phyloP scores from a whole-genome alignment of 2,113 vertebrate species.

The Pelvicachromis taeniatus region DNA sequence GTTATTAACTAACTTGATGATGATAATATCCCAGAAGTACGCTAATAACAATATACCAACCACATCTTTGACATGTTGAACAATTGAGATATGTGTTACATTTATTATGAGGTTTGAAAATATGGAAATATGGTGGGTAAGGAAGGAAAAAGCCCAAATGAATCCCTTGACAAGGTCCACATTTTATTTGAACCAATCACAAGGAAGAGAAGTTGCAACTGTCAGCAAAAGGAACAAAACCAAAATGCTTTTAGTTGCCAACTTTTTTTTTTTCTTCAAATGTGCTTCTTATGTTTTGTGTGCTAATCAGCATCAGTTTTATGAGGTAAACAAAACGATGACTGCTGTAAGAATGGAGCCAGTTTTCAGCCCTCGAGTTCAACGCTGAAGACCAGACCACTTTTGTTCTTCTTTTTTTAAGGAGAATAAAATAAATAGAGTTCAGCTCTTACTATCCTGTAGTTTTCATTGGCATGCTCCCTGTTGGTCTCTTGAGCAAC shows the following conservation, averaged over 20 bases:
- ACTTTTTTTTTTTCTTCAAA: background rate
- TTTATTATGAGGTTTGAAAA: background rate
- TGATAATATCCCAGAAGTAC: background rate
- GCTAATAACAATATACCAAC: background rate
- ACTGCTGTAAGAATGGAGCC: background rate
- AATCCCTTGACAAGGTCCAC: background rate
- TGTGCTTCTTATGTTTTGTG: background rate
- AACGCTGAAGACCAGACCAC: background rate
- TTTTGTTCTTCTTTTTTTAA: background rate
- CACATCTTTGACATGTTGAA: background rate
- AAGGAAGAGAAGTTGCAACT: background rate
- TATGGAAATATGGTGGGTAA: background rate
- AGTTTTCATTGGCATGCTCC: background rate
- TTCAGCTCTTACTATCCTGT: background rate
- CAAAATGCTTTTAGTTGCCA: background rate
- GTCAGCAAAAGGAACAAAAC: background rate
- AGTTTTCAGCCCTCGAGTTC: background rate
- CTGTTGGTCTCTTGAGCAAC: background rate
- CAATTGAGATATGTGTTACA: background rate
- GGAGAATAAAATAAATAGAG: background rate
- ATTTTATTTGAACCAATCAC: background rate
- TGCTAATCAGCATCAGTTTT: background rate
- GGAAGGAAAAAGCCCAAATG: accelerated
- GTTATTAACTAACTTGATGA: background rate
- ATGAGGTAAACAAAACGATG: background rate